A percentile compares a stretch with the other conserved stretches of the same genome.
These are phyloP conservation scores for Drosophila imparisetae DNA, from an alignment of 2,888 invertebrate genomes.

Conservation along the genomic window DNA sequence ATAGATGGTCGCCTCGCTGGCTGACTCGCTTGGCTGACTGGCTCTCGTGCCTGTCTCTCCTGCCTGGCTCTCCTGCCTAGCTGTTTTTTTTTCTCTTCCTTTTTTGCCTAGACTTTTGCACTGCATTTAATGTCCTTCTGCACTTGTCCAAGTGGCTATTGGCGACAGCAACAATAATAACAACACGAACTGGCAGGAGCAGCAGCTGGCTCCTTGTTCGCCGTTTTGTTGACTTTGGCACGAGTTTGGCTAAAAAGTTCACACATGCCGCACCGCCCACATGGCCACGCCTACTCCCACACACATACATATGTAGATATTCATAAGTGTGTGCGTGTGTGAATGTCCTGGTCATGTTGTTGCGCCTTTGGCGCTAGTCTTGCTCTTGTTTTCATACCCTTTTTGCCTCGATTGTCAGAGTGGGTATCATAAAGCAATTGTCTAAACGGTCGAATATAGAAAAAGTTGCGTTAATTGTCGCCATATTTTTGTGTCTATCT, in stretches of 20 bases:
- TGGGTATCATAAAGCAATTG: neutral
- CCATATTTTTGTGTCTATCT: neutral
- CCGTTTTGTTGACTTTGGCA: constrained; percentile 80
- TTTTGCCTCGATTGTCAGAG: neutral
- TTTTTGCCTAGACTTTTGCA: constrained; percentile 49
- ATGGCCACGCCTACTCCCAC: constrained; percentile 7
- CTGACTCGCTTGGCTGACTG: neutral
- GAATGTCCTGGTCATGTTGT: constrained; percentile 63
- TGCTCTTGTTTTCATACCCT: constrained; percentile 58
- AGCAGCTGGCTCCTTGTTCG: constrained; percentile 58
- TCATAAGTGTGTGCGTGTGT: constrained; percentile 11
- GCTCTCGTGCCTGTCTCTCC: neutral
- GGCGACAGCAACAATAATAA: constrained; percentile 12
- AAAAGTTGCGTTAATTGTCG: neutral
- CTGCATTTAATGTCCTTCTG: constrained; percentile 74
- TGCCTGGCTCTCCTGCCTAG: neutral
- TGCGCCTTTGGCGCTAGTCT: constrained; percentile 69
- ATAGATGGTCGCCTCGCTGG: constrained; percentile 60
- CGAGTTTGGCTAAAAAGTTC: constrained; percentile 79
- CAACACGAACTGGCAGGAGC: constrained; percentile 2
- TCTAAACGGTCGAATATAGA: neutral
- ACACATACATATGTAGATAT: constrained; percentile 12
- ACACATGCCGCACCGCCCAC: constrained; percentile 68
- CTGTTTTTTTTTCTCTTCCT: neutral
- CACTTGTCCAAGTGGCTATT: constrained; percentile 60